Conservation (phyloP, 1,140 invertebrate species). For the Orussus abietinus region DNA sequence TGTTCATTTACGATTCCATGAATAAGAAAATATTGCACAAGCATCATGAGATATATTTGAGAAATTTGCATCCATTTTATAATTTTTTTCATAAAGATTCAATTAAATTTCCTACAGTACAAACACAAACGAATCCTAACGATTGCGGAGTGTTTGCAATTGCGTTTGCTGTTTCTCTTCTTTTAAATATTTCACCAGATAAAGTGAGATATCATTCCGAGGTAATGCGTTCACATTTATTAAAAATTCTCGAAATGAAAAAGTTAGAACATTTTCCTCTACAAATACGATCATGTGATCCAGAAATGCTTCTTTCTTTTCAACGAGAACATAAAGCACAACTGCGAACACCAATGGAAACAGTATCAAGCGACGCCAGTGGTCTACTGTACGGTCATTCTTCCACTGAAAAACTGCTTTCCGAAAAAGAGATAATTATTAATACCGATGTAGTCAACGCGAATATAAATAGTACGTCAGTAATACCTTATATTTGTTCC, state of each 20-base stretch:
- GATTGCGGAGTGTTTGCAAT: conserved; percentile 10
- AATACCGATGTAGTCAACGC: too few species aligned
- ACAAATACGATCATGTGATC: too few species aligned
- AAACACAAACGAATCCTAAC: conserved; percentile 6
- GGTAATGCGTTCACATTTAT: conserved; percentile 1
- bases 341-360: too few species aligned
- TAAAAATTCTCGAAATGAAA: not conserved
- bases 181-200: not conserved
- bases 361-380: too few species aligned
- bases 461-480: too few species aligned
- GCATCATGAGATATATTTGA: conserved; percentile 1
- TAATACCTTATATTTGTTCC: too few species aligned
- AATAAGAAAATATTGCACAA: not conserved
- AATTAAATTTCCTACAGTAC: conserved; percentile 5
- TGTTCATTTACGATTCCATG: conserved; percentile 11
- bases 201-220: not conserved
- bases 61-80: conserved; percentile 8
- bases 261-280: conserved; percentile 7
- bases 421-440: too few species aligned
- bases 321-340: too few species aligned
- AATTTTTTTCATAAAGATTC: not conserved
- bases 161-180: conserved; percentile 6
- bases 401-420: too few species aligned
- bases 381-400: too few species aligned
- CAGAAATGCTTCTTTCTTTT: too few species aligned